These are phyloP conservation scores for Dynastes hyllus DNA, from an alignment of 2,888 invertebrate species.

Conservation along the genomic window DNA sequence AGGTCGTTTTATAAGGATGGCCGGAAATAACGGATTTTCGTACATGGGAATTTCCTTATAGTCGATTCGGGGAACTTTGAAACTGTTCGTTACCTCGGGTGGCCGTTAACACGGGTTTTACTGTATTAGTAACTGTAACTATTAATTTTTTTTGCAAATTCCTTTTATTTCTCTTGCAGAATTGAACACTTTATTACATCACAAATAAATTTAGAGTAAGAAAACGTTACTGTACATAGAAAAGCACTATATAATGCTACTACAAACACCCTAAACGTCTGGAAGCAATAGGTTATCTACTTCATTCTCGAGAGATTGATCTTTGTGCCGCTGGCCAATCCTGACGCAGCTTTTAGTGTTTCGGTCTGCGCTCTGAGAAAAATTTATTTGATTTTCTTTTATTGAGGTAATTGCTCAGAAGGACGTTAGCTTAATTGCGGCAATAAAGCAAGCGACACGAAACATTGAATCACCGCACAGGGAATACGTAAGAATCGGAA, in stretches of 20 bases:
- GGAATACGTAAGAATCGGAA: slow-evolving; percentile 18
- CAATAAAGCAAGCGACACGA: slow-evolving; percentile 40
- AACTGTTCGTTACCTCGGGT: too few species aligned
- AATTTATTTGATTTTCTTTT: slow-evolving; percentile 45
- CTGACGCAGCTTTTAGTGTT: not conserved
- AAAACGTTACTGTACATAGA: too few species aligned
- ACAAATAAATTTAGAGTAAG: too few species aligned
- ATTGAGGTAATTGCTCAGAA: slow-evolving; percentile 44
- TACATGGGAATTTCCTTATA: too few species aligned
- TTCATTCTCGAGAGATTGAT: slow-evolving; percentile 38
- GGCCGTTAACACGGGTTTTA: too few species aligned
- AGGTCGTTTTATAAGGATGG: too few species aligned
- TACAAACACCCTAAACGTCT: slow-evolving; percentile 21
- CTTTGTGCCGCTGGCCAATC: slow-evolving; percentile 1
- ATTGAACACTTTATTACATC: too few species aligned
- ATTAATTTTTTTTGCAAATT: too few species aligned
- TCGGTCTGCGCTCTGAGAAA: slow-evolving; percentile 18
- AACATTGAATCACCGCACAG: slow-evolving; percentile 18
- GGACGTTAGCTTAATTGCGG: slow-evolving; percentile 37
- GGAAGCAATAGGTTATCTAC: slow-evolving; percentile 34
- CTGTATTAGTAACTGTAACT: too few species aligned
- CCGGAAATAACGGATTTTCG: too few species aligned
- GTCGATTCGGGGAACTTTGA: too few species aligned
- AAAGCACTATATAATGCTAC: not conserved
- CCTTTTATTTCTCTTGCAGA: too few species aligned